A percentile compares a stretch with the other conserved stretches of the same genome.
phyloP scores from a whole-genome alignment of 2,113 vertebrate genomes.

The Phyllostomus hastatus region DNA sequence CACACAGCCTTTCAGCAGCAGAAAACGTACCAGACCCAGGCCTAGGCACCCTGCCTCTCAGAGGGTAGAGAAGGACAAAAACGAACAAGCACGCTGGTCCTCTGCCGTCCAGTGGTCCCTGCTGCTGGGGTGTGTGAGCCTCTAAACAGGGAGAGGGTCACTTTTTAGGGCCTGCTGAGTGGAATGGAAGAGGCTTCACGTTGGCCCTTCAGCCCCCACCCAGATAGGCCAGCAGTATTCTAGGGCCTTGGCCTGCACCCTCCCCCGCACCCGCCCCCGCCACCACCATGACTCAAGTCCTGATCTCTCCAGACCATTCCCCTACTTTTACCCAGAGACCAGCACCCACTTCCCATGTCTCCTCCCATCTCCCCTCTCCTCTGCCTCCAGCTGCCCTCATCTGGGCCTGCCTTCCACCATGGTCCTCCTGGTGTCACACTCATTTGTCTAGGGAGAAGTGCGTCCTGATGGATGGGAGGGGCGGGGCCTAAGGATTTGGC shows the following conservation, averaged over 20 bases:
- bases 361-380: not conserved
- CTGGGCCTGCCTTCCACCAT: not conserved
- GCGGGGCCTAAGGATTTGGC: not conserved
- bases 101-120: not conserved
- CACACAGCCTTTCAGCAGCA: not conserved
- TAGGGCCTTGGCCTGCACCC: not conserved
- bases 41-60: not conserved
- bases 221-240: not conserved
- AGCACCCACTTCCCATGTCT: not conserved
- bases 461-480: not conserved
- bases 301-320: not conserved
- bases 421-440: not conserved
- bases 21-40: not conserved
- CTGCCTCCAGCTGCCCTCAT: not conserved
- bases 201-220: not conserved
- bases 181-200: not conserved
- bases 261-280: not conserved
- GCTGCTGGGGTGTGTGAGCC: not conserved
- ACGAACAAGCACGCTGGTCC: not conserved
- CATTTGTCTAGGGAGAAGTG: not conserved
- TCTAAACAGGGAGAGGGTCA: not conserved
- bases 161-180: not conserved
- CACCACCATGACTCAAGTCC: not conserved
- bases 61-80: not conserved
- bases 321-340: not conserved